phyloP scores from a whole-genome alignment of 2,888 invertebrate genomes.

The Sisyra terminalis region DNA sequence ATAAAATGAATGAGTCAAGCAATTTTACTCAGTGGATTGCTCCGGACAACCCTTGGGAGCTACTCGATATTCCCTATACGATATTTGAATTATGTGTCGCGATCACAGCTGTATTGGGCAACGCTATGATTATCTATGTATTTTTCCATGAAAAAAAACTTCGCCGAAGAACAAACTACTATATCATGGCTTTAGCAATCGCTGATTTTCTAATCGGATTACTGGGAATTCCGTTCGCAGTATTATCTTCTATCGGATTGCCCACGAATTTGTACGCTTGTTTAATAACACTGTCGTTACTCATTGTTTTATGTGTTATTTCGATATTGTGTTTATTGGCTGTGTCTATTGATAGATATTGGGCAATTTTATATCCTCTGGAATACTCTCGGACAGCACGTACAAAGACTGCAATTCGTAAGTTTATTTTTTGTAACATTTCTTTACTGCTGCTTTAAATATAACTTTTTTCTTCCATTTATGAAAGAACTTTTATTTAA shows the following conservation, averaged over 20 bases:
- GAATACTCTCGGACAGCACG: background rate
- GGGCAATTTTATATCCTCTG: background rate
- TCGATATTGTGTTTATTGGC: background rate
- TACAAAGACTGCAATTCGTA: background rate
- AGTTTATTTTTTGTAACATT: too few relatives aligned
- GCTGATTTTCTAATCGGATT: background rate
- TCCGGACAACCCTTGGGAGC: too few relatives aligned
- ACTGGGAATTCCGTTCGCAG: background rate
- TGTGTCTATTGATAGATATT: conserved; percentile 1
- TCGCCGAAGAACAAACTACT: background rate
- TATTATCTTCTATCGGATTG: background rate
- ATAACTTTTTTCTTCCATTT: too few relatives aligned
- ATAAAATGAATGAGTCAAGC: too few relatives aligned
- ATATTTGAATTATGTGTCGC: background rate
- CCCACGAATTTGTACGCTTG: background rate
- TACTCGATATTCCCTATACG: background rate
- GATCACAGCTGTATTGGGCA: background rate
- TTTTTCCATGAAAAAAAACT: background rate
- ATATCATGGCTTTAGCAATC: background rate
- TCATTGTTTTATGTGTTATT: background rate
- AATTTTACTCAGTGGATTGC: too few relatives aligned
- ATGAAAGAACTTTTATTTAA: too few relatives aligned
- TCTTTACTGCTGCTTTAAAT: too few relatives aligned
- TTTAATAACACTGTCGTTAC: background rate
- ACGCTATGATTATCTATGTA: background rate